A percentile compares a stretch with the other conserved stretches of the same genome.
Conservation (phyloP, 2,888 invertebrate species). For the Heliconius ismenius region DNA sequence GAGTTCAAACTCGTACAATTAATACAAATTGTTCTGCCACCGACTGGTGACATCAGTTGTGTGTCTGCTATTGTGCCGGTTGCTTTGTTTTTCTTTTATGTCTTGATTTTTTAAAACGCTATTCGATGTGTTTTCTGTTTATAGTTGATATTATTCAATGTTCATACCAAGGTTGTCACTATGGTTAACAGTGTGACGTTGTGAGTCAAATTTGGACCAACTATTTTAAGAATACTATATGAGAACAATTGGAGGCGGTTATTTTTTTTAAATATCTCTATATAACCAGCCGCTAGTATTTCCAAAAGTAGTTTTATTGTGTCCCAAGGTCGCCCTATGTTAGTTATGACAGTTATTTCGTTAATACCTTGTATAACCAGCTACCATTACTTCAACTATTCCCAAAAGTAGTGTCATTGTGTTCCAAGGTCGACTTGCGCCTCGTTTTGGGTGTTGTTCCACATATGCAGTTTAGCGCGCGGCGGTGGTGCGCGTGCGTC, state of each 20-base stretch:
- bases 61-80: constrained; percentile 35
- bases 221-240: not conserved
- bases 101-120: not conserved
- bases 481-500: constrained; percentile 63
- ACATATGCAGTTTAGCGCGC: constrained; percentile 47
- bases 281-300: not conserved
- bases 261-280: not conserved
- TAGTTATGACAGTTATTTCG: not conserved
- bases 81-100: constrained; percentile 31
- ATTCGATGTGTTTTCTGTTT: not conserved
- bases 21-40: constrained; percentile 47
- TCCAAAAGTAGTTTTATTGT: constrained; percentile 22
- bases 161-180: not conserved
- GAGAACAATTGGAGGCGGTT: constrained; percentile 5
- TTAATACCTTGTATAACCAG: not conserved
- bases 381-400: constrained; percentile 6
- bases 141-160: not conserved
- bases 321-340: constrained; percentile 23
- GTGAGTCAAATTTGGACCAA: not conserved
- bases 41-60: constrained; percentile 44
- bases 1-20: constrained; percentile 51
- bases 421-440: constrained; percentile 24
- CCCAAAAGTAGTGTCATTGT: constrained; percentile 20
- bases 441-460: constrained; percentile 45
- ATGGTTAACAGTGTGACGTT: not conserved